These are phyloP conservation scores for Girardinus metallicus DNA, from an alignment of 2,797 vertebrate species.

Conservation along the genomic window DNA sequence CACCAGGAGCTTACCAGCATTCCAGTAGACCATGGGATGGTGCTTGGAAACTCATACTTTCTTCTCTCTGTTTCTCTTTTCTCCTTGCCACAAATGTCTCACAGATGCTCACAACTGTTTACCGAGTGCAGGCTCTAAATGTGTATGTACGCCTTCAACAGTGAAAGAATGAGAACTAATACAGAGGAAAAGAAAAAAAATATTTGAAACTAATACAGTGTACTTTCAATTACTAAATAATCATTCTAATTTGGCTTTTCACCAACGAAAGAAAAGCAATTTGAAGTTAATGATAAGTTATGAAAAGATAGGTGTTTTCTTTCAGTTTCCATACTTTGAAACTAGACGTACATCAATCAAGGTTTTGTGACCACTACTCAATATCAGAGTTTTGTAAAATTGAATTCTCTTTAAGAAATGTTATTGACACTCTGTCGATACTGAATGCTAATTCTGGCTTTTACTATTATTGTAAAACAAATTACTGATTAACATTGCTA, in stretches of 20 bases:
- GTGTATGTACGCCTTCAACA: constrained; percentile 29
- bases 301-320: constrained; percentile 1
- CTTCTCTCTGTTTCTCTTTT: constrained; percentile 66
- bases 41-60: constrained; percentile 73
- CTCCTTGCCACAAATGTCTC: constrained; percentile 76
- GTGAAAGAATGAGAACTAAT: constrained; percentile 21
- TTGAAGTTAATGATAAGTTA: background rate
- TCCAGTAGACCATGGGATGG: constrained; percentile 76
- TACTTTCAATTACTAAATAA: background rate
- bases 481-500: background rate
- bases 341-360: background rate
- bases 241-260: background rate
- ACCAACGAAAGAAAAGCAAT: background rate
- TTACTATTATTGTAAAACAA: background rate
- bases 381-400: background rate
- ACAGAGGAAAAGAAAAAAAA: constrained; percentile 37
- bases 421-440: background rate
- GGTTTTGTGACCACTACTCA: background rate
- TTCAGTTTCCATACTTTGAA: background rate
- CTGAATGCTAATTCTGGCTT: background rate
- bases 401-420: background rate
- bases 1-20: constrained; percentile 73
- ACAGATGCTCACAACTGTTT: constrained; percentile 74
- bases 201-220: background rate
- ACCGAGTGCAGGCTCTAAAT: constrained; percentile 34